Evolutionary conservation across 1,140 invertebrate species (phyloP), one percentile per base, ranked within the genome.

Genomic region (Pissodes strobi): DNA sequence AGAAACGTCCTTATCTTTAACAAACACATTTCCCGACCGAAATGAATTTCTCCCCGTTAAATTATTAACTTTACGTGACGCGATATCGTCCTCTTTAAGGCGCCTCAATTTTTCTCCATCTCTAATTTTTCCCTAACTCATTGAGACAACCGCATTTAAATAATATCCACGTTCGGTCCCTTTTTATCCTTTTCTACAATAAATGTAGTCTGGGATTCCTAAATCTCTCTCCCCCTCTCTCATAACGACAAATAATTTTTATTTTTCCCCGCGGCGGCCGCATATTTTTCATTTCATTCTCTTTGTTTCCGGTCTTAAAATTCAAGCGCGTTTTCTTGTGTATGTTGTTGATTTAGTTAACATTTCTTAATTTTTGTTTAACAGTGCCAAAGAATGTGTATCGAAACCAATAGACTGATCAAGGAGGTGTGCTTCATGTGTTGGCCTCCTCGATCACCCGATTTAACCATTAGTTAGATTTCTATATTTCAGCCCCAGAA

Each of bases 91-190:
- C 37, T 5, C 19, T 10, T 52, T 52, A 30, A 58, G 45, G 39
- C 39, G 55, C 5, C 43, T 59, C 41, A 59, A 59, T 59, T 59
- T 59, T 59, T 59, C 56, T 37, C 27, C 56, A n/a, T 10, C 43
- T 59, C 56, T 59, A 59, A 59, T 59, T 59, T 59, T 49, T 48
- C 56, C 27, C 56, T 37, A 59, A 59, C 41, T 59, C 48, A 59
- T 59, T 48, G 56, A 59, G 56, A 59, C 56, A 59, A 59, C 56
- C 56, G 56, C 56, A 59, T 59, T 58, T 58, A 58, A 58, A 58
- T 58, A 58, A 58, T 58, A 58, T 46, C 38, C 55, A 58, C 55
- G 55, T 58, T 58, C 55, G 15, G 39, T 58, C 39, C 39, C 39
- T 43, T 58, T 45, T 52, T 30, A 19, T 30, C 23, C 27, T 58